Evolutionary conservation across 2,113 vertebrate genomes (phyloP).

Genomic region (Okapia johnstoni): DNA sequence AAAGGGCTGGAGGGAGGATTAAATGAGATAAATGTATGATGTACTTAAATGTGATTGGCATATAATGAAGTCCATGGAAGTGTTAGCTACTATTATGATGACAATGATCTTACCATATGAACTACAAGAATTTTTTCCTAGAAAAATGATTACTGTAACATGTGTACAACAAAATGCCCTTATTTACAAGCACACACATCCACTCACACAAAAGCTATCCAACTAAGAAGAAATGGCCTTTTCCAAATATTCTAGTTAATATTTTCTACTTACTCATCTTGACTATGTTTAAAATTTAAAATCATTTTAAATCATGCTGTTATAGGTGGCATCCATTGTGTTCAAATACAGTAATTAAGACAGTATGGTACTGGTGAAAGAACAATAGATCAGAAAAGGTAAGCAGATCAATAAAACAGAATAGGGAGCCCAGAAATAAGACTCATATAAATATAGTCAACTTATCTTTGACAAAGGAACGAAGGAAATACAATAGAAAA

Average conservation of each 20-base stretch:
- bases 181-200: not conserved
- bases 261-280: not conserved
- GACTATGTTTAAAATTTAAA: not conserved
- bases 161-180: not conserved
- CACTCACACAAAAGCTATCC: not conserved
- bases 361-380: not conserved
- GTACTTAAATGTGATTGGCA: not conserved
- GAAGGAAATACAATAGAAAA: not conserved
- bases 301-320: not conserved
- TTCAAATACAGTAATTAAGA: not conserved
- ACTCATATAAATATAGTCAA: not conserved
- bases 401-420: not conserved
- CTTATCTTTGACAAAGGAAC: not conserved
- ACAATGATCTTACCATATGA: not conserved
- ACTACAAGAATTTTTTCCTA: not conserved
- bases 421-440: not conserved
- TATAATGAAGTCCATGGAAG: not conserved
- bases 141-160: not conserved
- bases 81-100: not conserved
- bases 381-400: not conserved
- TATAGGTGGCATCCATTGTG: not conserved
- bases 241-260: slow-evolving; percentile 6
- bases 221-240: slow-evolving; percentile 16
- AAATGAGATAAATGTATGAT: not conserved
- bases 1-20: not conserved